Percentiles rank a stretch among this genome's conserved stretches.
Conservation (phyloP, 2,113 vertebrate species). For the Tautogolabrus adspersus region DNA sequence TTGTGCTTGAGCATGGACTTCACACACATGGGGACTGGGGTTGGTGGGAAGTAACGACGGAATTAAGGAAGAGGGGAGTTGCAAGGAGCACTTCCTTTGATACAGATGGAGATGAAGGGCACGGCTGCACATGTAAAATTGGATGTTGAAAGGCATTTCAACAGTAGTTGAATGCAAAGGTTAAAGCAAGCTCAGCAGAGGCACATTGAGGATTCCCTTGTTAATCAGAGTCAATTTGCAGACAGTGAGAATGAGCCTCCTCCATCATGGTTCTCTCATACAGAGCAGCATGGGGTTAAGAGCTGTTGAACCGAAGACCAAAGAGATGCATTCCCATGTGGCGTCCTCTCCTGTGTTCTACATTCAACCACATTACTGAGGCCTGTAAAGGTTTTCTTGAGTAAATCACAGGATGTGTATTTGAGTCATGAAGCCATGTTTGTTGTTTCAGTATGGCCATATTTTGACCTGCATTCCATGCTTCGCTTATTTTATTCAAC, state of each 20-base stretch:
- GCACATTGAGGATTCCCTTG: conserved; percentile 29
- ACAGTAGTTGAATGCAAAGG: conserved; percentile 60
- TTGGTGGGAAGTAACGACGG: conserved; percentile 56
- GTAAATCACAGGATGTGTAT: not conserved
- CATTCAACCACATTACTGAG: not conserved
- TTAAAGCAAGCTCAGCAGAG: conserved; percentile 47
- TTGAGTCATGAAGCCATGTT: not conserved
- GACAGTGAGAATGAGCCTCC: conserved; percentile 37
- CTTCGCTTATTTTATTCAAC: conserved; percentile 3
- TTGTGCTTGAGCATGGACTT: conserved; percentile 54
- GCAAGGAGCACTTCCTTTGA: conserved; percentile 70
- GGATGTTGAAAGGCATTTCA: conserved; percentile 73
- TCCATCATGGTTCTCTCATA: conserved; percentile 11
- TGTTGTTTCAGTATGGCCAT: not conserved
- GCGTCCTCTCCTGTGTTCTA: not conserved
- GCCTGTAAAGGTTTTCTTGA: not conserved
- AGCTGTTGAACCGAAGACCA: conserved; percentile 19
- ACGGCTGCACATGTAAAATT: conserved; percentile 68
- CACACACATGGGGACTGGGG: conserved; percentile 48
- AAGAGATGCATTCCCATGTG: conserved; percentile 18
- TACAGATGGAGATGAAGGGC: conserved; percentile 64
- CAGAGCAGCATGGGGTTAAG: conserved; percentile 37
- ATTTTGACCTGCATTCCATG: not conserved
- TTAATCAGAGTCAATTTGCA: conserved; percentile 52
- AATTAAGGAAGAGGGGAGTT: conserved; percentile 54